Evolutionary conservation across 2,888 invertebrate species (phyloP), one percentile per base, ranked within the genome.

Genomic region (Cordilura impudica): DNA sequence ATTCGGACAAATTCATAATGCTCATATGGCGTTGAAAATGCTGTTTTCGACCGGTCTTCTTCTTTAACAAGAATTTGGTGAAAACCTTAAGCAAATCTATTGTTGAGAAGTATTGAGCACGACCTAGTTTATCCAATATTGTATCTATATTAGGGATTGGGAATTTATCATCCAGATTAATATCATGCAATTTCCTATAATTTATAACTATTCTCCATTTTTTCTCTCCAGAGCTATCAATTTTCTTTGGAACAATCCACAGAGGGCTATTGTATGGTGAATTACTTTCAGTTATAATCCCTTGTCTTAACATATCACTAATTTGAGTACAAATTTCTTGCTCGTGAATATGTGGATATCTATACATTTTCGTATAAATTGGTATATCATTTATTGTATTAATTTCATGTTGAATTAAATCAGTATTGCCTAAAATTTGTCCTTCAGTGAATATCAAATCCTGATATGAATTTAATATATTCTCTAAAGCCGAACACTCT

Each of bases 271-370:
- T n/a, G 2, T 26, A 45, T 61, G n/a, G n/a, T n/a, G n/a, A n/a
- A n/a, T n/a, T 23, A 58, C 18, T 49, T 31, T 45, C 35, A 10
- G 6, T 14, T 31, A 56, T 73, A 23, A 74, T 67, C 29, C 49
- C 51, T 14, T 74, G 73, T 10, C 23, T 4, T 4, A 74, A 31
- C 49, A 67, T 74, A 10, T 39, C 14, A 12, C 29, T 18, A 12
- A 73, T 75, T 54, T 69, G 74, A 4, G 16, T 31, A 14, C n/a
- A 54, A 19, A 74, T 74, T 23, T 75, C 74, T 4, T 67, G 10
- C 29, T 61, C 74, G 23, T 73, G 43, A 19, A 75, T n/a, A 4
- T 75, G 61, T 4, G 67, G 61, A 31, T 75, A 75, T 12, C 69
- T 7, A 21, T 75, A 75, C 47, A 69, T 31, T 43, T 31, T 75